Base-by-base conservation (phyloP, 2,888 invertebrate genomes). In the Lypha dubia region DNA sequence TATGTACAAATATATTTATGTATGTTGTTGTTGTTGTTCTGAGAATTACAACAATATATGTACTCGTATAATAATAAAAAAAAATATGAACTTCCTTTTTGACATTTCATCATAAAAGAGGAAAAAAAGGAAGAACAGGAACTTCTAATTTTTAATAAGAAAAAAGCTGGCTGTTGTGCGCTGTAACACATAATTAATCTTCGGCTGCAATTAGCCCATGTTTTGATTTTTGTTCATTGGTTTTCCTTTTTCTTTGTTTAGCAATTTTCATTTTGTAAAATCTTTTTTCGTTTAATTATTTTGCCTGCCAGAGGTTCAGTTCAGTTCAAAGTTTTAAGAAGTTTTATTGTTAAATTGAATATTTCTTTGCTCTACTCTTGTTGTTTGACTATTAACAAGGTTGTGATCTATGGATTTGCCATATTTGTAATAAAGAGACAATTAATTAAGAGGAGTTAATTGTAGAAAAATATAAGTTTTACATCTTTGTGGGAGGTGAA, bases 201-300 rank as follows among this genome's bases (percentile, higher is more conserved):
- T 24, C 32, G n/a, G n/a, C n/a, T 22, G 76, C 88, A 90, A 89
- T 89, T 88, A 86, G 86, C 86, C 82, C 86, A 84, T 87, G 87
- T 88, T 88, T 86, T 87, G 87, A 88, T 86, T 82, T 80, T 60
- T 82, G 73, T 65, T 44, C 79, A 58, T 51, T 63, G 58, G 32
- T 22, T 62, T 53, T 20, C 32, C 53, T 17, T 22, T 11, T 13
- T 60, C 20, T 15, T 63, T 44, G 3, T 6, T 15, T 53, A 13
- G 4, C 22, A 22, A 46, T 17, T 17, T 51, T 22, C 22, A 11
- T 53, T 53, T 53, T 28, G 24, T 53, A 15, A 46, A 62, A 20
- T 46, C 65, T 58, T 60, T 62, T 46, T 70, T 58, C 8, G n/a
- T 63, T 51, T 62, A 32, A 7, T 11, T 32, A 13, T 17, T 22